Conservation (phyloP, 2,113 vertebrate genomes). For the Murina feae region DNA sequence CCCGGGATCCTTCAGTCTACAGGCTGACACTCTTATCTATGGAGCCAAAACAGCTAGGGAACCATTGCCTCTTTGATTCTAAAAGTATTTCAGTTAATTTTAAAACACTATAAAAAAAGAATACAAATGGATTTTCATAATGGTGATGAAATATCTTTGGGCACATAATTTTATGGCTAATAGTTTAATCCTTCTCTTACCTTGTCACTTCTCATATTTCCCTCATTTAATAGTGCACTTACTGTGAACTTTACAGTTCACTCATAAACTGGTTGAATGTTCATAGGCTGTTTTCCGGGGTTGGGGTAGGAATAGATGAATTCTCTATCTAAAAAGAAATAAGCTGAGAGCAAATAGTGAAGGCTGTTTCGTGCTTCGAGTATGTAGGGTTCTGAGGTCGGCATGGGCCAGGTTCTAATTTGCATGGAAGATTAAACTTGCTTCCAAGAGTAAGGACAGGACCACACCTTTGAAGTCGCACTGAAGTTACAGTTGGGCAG, state of each 20-base stretch:
- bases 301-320: too few species aligned
- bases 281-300: neutral
- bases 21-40: too few species aligned
- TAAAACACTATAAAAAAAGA: neutral
- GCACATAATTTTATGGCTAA: neutral
- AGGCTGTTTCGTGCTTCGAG: too few species aligned
- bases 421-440: neutral
- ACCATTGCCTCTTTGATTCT: neutral
- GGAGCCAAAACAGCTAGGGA: too few species aligned
- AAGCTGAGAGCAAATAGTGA: rapidly evolving
- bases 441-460: neutral
- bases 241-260: neutral
- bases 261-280: too few species aligned
- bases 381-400: rapidly evolving
- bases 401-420: rapidly evolving
- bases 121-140: neutral
- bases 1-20: too few species aligned
- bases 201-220: neutral
- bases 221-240: neutral
- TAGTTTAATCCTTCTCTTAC: neutral
- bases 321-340: neutral
- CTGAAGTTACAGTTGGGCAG: neutral
- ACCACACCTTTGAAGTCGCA: too few species aligned
- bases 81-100: neutral
- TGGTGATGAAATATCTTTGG: neutral